phyloP scores from a whole-genome alignment of 23 tunicate genomes.

The Halocynthia aurantium region DNA sequence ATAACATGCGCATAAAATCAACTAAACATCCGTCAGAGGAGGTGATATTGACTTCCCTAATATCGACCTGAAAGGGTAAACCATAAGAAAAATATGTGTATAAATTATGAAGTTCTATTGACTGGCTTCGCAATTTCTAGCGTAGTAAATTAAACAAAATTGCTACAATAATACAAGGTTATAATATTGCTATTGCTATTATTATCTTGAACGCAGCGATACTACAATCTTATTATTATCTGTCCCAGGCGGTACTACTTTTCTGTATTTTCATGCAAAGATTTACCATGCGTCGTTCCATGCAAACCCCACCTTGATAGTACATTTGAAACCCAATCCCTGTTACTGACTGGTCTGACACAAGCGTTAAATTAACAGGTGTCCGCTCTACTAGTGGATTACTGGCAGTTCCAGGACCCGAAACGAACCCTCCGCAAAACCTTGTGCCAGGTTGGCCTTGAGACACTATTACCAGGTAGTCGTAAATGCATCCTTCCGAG shows the following conservation, averaged over 20 bases:
- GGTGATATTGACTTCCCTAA: conserved; percentile 15
- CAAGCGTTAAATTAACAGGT: conserved; percentile 32
- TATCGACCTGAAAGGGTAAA: neutral
- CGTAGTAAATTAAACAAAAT: too few relatives aligned
- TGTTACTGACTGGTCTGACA: conserved; percentile 44
- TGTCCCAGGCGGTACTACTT: too few relatives aligned
- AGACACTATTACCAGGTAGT: conserved; percentile 36
- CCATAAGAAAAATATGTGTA: neutral
- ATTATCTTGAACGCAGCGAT: too few relatives aligned
- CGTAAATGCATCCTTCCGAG: conserved; percentile 59
- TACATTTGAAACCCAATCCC: conserved; percentile 39
- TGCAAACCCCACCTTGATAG: conserved; percentile 43
- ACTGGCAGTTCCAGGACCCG: neutral
- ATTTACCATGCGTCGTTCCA: neutral
- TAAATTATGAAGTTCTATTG: neutral
- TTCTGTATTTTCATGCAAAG: too few relatives aligned
- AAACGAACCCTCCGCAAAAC: conserved; percentile 33
- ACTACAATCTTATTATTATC: too few relatives aligned
- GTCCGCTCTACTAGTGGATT: conserved; percentile 28
- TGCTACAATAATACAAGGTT: too few relatives aligned
- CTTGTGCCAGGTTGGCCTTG: conserved; percentile 27
- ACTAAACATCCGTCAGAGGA: neutral
- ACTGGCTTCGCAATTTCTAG: too few relatives aligned
- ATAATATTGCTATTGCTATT: too few relatives aligned
- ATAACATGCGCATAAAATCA: conserved; percentile 20